Evolutionary conservation across 2,888 invertebrate genomes (phyloP).

Genomic region (Eudasyphora cyanicolor): DNA sequence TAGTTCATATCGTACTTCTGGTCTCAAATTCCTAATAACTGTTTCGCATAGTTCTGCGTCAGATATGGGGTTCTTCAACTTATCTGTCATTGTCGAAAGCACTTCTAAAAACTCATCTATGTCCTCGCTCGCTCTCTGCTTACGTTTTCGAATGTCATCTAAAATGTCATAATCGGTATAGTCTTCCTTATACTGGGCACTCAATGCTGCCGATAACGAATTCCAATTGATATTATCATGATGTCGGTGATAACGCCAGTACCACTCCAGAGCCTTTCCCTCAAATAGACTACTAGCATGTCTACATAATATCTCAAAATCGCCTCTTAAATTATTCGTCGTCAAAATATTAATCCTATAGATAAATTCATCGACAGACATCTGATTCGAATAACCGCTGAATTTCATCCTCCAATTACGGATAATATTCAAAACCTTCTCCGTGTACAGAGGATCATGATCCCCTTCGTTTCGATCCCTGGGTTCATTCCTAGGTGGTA

Average conservation of each 20-base stretch:
- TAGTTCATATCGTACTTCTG: not conserved
- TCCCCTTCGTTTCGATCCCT: not conserved
- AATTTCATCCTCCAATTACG: not conserved
- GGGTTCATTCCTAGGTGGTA: not conserved
- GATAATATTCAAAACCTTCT: conserved; percentile 8
- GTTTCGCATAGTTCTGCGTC: conserved; percentile 10
- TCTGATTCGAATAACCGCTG: conserved; percentile 24
- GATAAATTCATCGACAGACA: conserved; percentile 46
- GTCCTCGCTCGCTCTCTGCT: conserved; percentile 10
- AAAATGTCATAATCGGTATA: conserved; percentile 5
- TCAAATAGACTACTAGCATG: no score
- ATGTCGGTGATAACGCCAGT: conserved; percentile 5
- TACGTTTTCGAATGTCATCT: conserved; percentile 13
- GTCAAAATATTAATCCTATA: conserved; percentile 12
- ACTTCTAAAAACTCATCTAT: conserved; percentile 4
- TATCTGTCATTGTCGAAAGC: not conserved
- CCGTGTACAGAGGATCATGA: not conserved
- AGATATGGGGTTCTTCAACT: not conserved
- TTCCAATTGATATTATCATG: not conserved
- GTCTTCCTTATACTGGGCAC: not conserved
- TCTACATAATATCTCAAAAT: conserved; percentile 8
- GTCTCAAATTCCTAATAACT: not conserved
- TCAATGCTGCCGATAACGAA: not conserved
- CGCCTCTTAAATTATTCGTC: not conserved
- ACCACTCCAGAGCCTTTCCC: conserved; percentile 8